phyloP scores from a whole-genome alignment of 2,113 vertebrate species.

The Cololabis saira region DNA sequence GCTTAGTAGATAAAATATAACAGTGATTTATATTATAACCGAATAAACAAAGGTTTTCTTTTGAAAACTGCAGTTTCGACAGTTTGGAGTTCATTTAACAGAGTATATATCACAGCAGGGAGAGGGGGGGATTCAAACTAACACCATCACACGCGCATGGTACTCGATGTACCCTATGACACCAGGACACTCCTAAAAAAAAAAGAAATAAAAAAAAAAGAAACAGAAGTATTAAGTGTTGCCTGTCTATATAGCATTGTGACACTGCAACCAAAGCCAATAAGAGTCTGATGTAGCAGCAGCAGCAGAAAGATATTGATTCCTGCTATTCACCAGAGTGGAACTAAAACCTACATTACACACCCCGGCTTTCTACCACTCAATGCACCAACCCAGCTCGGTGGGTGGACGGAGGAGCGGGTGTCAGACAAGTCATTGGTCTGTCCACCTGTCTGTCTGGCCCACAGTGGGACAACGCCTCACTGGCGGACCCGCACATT shows the following conservation, averaged over 20 bases:
- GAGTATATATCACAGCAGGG: not conserved
- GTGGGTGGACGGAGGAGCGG: constrained; percentile 29
- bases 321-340: constrained; percentile 76
- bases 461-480: constrained; percentile 21
- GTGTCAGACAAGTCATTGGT: constrained; percentile 57
- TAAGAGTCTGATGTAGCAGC: constrained; percentile 73
- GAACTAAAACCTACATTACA: constrained; percentile 81
- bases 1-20: constrained; percentile 2
- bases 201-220: constrained; percentile 21
- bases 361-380: constrained; percentile 60
- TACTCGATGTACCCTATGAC: constrained; percentile 50
- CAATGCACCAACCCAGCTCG: constrained; percentile 39
- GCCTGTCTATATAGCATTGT: constrained; percentile 74
- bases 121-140: constrained; percentile 7
- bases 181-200: constrained; percentile 47
- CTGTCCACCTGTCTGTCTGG: constrained; percentile 52
- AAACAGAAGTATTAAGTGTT: constrained; percentile 68
- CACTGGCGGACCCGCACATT: constrained; percentile 14
- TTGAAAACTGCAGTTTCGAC: not conserved
- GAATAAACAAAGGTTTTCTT: constrained; percentile 14
- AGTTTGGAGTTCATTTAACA: not conserved
- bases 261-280: constrained; percentile 75
- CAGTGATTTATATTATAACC: constrained; percentile 3
- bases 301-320: constrained; percentile 74
- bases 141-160: not conserved